Conservation (phyloP, 2,113 vertebrate genomes). For the Lethenteron camtschaticum region DNA sequence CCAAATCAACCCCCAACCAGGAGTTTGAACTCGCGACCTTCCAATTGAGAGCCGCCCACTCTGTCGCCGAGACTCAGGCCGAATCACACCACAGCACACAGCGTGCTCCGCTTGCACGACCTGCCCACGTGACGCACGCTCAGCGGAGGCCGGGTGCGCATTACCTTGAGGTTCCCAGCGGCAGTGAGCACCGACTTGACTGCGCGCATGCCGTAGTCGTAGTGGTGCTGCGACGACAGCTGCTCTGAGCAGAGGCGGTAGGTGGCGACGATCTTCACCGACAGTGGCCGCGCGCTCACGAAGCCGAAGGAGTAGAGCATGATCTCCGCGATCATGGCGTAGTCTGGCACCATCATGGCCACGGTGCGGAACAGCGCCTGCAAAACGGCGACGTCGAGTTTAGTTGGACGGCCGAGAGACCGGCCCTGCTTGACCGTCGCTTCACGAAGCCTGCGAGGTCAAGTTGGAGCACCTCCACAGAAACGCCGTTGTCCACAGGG, state of each 20-base stretch:
- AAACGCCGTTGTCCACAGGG: no score
- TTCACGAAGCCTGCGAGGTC: no score
- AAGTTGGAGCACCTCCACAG: no score
- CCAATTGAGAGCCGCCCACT: no score
- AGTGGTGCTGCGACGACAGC: slow-evolving; percentile 57
- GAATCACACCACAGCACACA: no score
- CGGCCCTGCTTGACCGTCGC: no score
- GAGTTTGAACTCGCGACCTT: no score
- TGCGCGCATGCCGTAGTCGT: slow-evolving; percentile 68
- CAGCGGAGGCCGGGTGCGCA: neutral
- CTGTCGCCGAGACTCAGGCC: no score
- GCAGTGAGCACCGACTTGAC: slow-evolving; percentile 68
- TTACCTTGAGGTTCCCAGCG: slow-evolving; percentile 63
- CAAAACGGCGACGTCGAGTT: neutral
- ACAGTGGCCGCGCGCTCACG: slow-evolving; percentile 49
- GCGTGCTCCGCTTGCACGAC: no score
- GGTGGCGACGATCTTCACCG: slow-evolving; percentile 58
- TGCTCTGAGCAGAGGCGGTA: slow-evolving; percentile 61
- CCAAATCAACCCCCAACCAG: no score
- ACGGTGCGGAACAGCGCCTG: slow-evolving; percentile 66
- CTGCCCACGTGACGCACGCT: no score
- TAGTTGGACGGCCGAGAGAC: no score
- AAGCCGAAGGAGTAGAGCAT: slow-evolving; percentile 63
- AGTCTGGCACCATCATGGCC: slow-evolving; percentile 84
- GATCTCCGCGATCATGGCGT: slow-evolving; percentile 73